Evolutionary conservation across 2,888 invertebrate species (phyloP).

Genomic region (Clanis bilineata): DNA sequence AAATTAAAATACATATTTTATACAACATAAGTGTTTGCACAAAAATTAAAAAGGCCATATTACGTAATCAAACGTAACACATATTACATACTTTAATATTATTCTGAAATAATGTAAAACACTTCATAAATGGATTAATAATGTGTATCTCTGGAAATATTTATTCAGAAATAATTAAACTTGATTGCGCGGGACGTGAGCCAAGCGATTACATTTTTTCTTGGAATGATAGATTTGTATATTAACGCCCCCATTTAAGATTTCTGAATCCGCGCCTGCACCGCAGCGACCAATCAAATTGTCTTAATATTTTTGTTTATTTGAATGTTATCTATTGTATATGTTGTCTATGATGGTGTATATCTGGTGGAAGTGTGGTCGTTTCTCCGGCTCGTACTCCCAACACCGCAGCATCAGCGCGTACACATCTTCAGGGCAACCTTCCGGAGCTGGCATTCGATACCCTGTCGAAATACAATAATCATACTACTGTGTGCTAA

Average conservation of each 20-base stretch:
- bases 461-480: slow-evolving; percentile 84
- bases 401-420: slow-evolving; percentile 95
- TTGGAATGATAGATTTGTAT: background rate
- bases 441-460: slow-evolving; percentile 95
- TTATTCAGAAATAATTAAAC: background rate
- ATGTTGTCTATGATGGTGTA: slow-evolving; percentile 89
- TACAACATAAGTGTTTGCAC: background rate
- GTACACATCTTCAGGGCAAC: slow-evolving; percentile 94
- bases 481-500: background rate
- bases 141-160: background rate
- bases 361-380: slow-evolving; percentile 96
- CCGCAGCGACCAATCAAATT: background rate
- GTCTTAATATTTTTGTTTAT: background rate
- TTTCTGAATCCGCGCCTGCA: background rate
- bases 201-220: background rate
- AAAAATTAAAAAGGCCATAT: background rate
- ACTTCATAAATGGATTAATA: background rate
- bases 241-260: background rate
- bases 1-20: background rate
- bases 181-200: background rate
- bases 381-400: slow-evolving; percentile 95
- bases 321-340: slow-evolving; percentile 63
- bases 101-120: background rate
- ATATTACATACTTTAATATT: background rate
- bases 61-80: background rate